Base-by-base conservation (phyloP, 2,888 invertebrate genomes). In the Hydroisotoma schaefferi region DNA sequence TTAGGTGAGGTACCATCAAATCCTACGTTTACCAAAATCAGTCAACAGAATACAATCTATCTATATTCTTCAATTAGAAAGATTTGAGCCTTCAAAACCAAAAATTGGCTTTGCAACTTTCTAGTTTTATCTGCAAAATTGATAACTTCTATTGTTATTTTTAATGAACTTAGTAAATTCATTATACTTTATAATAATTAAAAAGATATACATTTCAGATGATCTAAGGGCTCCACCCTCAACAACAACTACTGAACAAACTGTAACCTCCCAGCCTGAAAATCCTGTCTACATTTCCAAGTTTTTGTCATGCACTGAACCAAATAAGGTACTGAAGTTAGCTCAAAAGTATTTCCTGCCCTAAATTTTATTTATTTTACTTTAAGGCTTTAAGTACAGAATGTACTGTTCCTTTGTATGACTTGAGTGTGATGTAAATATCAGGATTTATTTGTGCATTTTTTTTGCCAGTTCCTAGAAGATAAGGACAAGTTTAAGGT, bases 1-100 rank as follows among this genome's bases (percentile, higher is more conserved):
- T 61, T 58, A 28, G 67, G 64, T 67, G 60, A 18, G 46, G n/a
- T 22, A n/a, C n/a, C n/a, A n/a, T n/a, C n/a, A n/a, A n/a, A n/a
- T 2, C 33, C 23, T 52, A 12, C 8, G 6, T 28, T 47, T 57
- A 26, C 22, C 51, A 49, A 59, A 28, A n/a, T n/a, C n/a, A n/a
- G n/a, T n/a, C n/a, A n/a, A n/a, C n/a, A n/a, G n/a, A n/a, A n/a
- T n/a, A n/a, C n/a, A n/a, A n/a, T n/a, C n/a, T n/a, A n/a, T n/a
- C n/a, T n/a, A n/a, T n/a, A n/a, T n/a, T n/a, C n/a, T n/a, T n/a
- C n/a, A n/a, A n/a, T n/a, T n/a, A n/a, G n/a, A n/a, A n/a, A n/a
- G n/a, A n/a, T n/a, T n/a, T n/a, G n/a, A n/a, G n/a, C n/a, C n/a
- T n/a, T n/a, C n/a, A n/a, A n/a, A n/a, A n/a, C n/a, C n/a, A n/a